These are phyloP conservation scores for Hartigia nigra DNA, from an alignment of 2,888 invertebrate genomes.

Conservation along the genomic window DNA sequence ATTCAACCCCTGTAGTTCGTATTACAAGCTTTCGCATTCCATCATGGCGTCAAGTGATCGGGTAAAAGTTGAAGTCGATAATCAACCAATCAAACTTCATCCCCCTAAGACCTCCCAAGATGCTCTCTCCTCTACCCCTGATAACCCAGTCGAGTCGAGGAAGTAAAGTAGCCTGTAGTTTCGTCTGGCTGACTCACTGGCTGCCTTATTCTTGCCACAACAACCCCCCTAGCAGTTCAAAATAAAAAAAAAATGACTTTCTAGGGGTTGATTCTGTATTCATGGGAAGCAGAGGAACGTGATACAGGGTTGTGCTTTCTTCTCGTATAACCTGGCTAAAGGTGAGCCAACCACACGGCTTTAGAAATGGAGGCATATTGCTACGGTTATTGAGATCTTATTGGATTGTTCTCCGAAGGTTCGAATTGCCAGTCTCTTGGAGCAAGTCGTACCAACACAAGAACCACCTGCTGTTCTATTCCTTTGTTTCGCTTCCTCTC, in stretches of 20 bases:
- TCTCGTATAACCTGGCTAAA: not conserved
- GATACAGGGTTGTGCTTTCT: not conserved
- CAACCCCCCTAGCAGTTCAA: not conserved
- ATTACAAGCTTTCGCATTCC: not conserved
- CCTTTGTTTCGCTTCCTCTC: not conserved
- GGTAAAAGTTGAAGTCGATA: not conserved
- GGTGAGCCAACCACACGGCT: not conserved
- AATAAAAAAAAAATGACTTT: not conserved
- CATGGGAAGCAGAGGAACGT: conserved; percentile 38
- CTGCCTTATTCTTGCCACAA: not conserved
- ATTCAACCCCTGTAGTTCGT: not conserved
- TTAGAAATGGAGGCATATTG: conserved; percentile 28
- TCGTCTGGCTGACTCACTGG: not conserved
- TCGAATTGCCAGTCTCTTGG: conserved; percentile 5
- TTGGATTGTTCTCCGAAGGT: conserved; percentile 31
- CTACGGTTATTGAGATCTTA: conserved; percentile 42
- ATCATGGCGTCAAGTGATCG: not conserved
- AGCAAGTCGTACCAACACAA: not conserved
- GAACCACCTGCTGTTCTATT: not conserved
- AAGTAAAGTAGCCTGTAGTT: not conserved
- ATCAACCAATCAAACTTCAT: not conserved
- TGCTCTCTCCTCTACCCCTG: not conserved
- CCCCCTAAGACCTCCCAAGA: not conserved
- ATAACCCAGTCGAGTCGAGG: not conserved
- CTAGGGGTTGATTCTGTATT: conserved; percentile 42